A percentile compares a stretch with the other conserved stretches of the same genome.
Evolutionary conservation across 2,888 invertebrate species (phyloP).

Genomic region (Steinernema scapterisci): DNA sequence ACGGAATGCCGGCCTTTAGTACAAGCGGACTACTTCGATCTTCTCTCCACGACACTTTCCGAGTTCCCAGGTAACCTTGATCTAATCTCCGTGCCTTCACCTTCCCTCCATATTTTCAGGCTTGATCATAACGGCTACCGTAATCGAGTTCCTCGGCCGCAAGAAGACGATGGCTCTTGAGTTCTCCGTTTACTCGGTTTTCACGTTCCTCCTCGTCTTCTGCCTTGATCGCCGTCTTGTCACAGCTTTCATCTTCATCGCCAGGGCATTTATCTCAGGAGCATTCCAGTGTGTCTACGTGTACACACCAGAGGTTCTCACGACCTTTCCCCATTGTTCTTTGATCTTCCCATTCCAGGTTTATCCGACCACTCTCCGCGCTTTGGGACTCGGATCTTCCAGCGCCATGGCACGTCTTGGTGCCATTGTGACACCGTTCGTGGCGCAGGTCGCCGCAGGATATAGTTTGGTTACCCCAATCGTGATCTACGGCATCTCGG

Average conservation of each 20-base stretch:
- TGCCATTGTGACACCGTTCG: conserved; percentile 90
- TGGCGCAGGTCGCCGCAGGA: conserved; percentile 84
- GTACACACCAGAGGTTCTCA: conserved; percentile 83
- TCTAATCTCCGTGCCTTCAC: background rate
- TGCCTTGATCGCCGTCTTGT: conserved; percentile 72
- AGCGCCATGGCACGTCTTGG: conserved; percentile 88
- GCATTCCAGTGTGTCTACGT: conserved; percentile 93
- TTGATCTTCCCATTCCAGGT: conserved; percentile 71
- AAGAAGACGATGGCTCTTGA: conserved; percentile 92
- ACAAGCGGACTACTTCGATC: conserved; percentile 86
- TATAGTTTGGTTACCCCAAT: conserved; percentile 78
- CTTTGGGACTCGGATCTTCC: conserved; percentile 89
- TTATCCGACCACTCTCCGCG: conserved; percentile 84
- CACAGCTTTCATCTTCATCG: conserved; percentile 83
- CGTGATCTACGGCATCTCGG: conserved; percentile 79
- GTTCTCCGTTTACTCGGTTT: conserved; percentile 81
- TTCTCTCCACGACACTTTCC: conserved; percentile 89
- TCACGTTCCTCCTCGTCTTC: conserved; percentile 76
- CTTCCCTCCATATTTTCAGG: conserved; percentile 71
- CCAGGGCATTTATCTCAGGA: conserved; percentile 88
- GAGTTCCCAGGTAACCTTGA: conserved; percentile 81
- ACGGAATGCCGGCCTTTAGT: conserved; percentile 74
- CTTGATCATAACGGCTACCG: conserved; percentile 84
- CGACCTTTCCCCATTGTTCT: too few species aligned
- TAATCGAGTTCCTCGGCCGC: conserved; percentile 86